Evolutionary conservation across 2,888 invertebrate genomes (phyloP).

Genomic region (Biston stratarius): DNA sequence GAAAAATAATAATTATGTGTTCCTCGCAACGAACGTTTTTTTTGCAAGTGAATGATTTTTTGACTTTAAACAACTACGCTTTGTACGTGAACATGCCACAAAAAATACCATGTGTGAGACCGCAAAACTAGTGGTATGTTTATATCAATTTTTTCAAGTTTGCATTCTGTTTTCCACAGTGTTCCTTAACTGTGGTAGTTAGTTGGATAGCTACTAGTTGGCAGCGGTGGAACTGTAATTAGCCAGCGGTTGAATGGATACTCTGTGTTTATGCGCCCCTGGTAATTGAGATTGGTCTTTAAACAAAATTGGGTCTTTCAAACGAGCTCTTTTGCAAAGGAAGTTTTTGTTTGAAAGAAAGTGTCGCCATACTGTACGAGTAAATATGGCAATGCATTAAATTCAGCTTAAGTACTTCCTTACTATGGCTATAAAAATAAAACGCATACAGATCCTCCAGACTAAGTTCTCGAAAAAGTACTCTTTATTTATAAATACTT

Average conservation of each 20-base stretch:
- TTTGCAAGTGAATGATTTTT: too few species aligned
- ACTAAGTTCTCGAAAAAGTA: too few species aligned
- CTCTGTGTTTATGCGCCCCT: conserved; percentile 71
- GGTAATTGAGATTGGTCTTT: conserved; percentile 57
- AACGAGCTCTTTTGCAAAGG: conserved; percentile 16
- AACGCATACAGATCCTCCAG: too few species aligned
- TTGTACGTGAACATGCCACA: too few species aligned
- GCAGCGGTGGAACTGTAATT: conserved; percentile 64
- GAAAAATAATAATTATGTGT: too few species aligned
- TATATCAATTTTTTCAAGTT: neutral
- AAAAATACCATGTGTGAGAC: too few species aligned
- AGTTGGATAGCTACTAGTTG: conserved; percentile 36
- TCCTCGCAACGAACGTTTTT: too few species aligned
- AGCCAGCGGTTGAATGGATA: conserved; percentile 61
- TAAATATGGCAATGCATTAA: neutral
- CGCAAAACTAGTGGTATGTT: too few species aligned
- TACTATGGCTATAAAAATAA: too few species aligned
- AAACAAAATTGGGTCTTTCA: conserved; percentile 31
- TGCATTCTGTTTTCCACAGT: neutral
- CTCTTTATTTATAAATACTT: too few species aligned
- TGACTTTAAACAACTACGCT: neutral
- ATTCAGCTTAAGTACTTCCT: too few species aligned
- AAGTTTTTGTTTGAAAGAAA: conserved; percentile 5
- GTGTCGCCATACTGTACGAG: conserved; percentile 19
- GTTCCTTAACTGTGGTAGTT: conserved; percentile 9